Evolutionary conservation across 1,140 invertebrate species (phyloP).

Genomic region (Tetramorium alpestre): DNA sequence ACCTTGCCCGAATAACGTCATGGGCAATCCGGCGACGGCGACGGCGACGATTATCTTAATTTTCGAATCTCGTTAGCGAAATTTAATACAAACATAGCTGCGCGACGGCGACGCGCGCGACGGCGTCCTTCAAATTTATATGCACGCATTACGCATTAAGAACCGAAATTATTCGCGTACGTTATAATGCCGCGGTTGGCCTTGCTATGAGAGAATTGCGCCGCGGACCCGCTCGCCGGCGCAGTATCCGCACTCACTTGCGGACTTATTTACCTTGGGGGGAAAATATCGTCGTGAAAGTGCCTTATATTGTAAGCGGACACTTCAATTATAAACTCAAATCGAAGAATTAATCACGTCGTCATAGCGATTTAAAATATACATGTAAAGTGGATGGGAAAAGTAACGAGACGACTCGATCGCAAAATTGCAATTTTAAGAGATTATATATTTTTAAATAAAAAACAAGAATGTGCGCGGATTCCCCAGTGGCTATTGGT

Average conservation of each 20-base stretch:
- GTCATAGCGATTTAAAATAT: constrained; percentile 46
- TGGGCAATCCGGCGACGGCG: constrained; percentile 1
- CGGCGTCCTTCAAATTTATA: constrained; percentile 55
- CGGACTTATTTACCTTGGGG: constrained; percentile 51
- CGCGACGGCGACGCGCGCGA: not conserved
- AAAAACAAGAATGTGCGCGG: not conserved
- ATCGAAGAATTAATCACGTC: constrained; percentile 53
- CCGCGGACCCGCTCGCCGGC: constrained; percentile 48
- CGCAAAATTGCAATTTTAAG: constrained; percentile 7
- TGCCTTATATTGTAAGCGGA: constrained; percentile 54
- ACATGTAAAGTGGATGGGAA: constrained; percentile 18
- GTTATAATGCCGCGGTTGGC: constrained; percentile 50
- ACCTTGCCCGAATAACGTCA: constrained; percentile 56
- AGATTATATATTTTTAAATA: not conserved
- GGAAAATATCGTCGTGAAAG: constrained; percentile 55
- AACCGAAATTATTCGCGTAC: constrained; percentile 55
- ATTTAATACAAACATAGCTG: constrained; percentile 52
- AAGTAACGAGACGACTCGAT: constrained; percentile 4
- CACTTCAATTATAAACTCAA: constrained; percentile 55
- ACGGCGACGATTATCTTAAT: constrained; percentile 51
- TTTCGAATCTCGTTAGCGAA: constrained; percentile 57
- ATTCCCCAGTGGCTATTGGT: no score
- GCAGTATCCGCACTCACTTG: constrained; percentile 67
- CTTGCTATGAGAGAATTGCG: constrained; percentile 64
- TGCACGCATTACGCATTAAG: constrained; percentile 52